phyloP scores from a whole-genome alignment of 2,113 vertebrate species.

The Passer domesticus region DNA sequence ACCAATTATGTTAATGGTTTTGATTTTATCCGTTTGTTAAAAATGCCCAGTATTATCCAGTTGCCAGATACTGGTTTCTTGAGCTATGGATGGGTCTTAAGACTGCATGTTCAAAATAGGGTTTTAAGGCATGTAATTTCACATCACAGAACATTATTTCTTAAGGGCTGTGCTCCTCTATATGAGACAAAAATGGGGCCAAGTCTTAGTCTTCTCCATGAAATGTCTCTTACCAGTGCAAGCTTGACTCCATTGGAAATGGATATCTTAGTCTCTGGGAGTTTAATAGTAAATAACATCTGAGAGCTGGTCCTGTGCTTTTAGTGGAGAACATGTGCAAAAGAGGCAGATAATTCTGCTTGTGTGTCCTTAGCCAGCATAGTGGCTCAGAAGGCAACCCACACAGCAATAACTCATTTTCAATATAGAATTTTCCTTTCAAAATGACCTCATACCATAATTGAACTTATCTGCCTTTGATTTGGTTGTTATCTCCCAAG shows the following conservation, averaged over 20 bases:
- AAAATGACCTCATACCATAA: neutral
- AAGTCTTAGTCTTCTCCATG: neutral
- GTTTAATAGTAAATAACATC: neutral
- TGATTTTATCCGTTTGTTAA: neutral
- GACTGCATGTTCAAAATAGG: neutral
- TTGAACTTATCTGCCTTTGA: neutral
- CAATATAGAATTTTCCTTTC: neutral
- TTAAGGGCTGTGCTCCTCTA: neutral
- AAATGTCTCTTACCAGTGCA: neutral
- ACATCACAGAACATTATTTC: neutral
- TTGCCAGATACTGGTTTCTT: neutral
- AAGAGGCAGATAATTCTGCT: neutral
- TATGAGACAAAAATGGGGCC: neutral
- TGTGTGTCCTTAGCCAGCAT: neutral
- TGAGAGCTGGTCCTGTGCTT: neutral
- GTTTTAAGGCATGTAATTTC: neutral
- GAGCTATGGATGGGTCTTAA: neutral
- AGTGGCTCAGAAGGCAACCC: neutral
- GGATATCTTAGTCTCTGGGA: neutral
- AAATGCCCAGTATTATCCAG: neutral
- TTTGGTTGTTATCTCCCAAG: neutral
- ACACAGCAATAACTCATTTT: neutral
- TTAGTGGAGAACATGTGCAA: rapidly evolving
- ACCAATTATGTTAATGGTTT: neutral
- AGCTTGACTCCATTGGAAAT: neutral